A percentile compares a stretch with the other conserved stretches of the same genome.
These are phyloP conservation scores for Drosophila neonasuta DNA, from an alignment of 2,888 invertebrate genomes.

Conservation along the genomic window DNA sequence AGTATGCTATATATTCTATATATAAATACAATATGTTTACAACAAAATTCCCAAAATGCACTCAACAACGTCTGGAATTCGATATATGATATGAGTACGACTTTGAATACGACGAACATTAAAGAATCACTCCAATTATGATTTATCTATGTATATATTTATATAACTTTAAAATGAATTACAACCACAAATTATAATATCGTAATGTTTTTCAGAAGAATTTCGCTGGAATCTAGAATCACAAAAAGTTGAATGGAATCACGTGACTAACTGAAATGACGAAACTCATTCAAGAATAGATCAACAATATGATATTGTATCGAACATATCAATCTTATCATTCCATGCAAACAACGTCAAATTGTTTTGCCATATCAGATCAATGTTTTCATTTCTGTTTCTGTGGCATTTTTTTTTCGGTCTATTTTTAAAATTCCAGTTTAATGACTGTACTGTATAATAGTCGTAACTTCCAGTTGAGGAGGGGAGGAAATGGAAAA, in stretches of 20 bases:
- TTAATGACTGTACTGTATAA: constrained; percentile 16
- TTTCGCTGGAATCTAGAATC: background rate
- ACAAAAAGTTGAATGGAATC: constrained; percentile 1
- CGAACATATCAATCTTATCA: constrained; percentile 12
- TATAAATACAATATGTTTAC: background rate
- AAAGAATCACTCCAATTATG: background rate
- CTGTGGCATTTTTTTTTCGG: no score
- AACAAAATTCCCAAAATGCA: constrained; percentile 1
- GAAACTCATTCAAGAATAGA: constrained; percentile 13
- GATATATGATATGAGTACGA: background rate
- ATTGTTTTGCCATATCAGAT: constrained; percentile 16
- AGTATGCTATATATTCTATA: background rate
- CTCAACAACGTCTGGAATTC: background rate
- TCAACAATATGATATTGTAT: constrained; percentile 8
- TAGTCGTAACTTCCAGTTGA: constrained; percentile 9
- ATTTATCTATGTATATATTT: no score
- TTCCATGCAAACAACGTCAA: background rate
- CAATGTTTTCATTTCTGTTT: constrained; percentile 3
- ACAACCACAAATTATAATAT: no score
- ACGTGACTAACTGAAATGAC: constrained; percentile 11
- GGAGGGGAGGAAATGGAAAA: constrained; percentile 20
- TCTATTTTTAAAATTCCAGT: constrained; percentile 17
- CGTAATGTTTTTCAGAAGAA: background rate
- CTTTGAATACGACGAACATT: background rate
- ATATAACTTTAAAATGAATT: no score